Conservation (phyloP, 2,113 vertebrate species). For the Hepsetus odoe region DNA sequence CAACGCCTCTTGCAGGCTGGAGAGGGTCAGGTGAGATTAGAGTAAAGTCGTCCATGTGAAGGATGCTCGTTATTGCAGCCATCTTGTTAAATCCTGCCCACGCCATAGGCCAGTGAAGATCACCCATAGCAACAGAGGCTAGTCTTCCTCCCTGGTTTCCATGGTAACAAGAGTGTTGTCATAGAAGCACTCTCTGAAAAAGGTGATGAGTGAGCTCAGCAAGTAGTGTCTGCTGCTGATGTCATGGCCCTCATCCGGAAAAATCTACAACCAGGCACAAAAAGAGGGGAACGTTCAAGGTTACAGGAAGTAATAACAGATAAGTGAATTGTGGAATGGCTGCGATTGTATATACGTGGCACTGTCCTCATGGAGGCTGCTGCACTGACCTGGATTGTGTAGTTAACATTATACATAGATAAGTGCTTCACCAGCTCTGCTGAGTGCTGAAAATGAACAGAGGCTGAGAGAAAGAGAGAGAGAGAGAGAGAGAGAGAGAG, state of each 20-base stretch:
- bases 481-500: neutral
- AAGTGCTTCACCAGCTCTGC: conserved; percentile 92
- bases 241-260: conserved; percentile 75
- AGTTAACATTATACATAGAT: conserved; percentile 86
- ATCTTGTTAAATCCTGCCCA: conserved; percentile 35
- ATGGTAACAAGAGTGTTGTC: conserved; percentile 26
- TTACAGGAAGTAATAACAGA: neutral
- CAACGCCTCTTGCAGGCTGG: neutral
- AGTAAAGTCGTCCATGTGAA: conserved; percentile 28
- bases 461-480: conserved; percentile 78
- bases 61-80: conserved; percentile 31
- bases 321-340: no score
- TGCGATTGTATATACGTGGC: neutral
- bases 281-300: neutral
- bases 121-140: conserved; percentile 39
- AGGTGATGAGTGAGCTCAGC: conserved; percentile 66
- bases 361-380: neutral
- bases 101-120: neutral
- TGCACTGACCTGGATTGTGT: conserved; percentile 86
- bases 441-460: conserved; percentile 96
- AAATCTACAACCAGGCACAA: conserved; percentile 65
- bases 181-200: conserved; percentile 72
- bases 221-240: conserved; percentile 67
- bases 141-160: conserved; percentile 62
- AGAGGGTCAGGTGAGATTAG: conserved; percentile 23